Evolutionary conservation across 2,888 invertebrate species (phyloP).

Genomic region (Rhogogaster chlorosoma): DNA sequence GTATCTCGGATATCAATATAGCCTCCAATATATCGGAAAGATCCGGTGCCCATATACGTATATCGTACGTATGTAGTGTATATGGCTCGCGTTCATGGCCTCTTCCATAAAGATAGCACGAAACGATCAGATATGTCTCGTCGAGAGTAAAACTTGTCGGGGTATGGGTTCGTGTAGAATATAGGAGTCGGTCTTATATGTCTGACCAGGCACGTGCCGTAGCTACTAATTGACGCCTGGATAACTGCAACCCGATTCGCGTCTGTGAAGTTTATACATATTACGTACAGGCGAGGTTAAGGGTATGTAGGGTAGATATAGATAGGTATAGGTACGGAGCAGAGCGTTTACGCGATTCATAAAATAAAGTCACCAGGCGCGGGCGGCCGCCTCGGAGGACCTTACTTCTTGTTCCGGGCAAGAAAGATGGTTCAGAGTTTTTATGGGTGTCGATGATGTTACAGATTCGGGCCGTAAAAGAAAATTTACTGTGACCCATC

Average conservation of each 20-base stretch:
- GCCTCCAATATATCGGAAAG: constrained; percentile 13
- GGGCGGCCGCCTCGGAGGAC: constrained; percentile 49
- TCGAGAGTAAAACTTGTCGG: constrained; percentile 14
- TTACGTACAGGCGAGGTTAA: not conserved
- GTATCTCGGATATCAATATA: constrained; percentile 4
- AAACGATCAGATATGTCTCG: constrained; percentile 61
- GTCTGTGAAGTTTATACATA: not conserved
- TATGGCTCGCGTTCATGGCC: constrained; percentile 28
- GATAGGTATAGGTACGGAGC: not conserved
- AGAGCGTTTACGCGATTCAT: constrained; percentile 39
- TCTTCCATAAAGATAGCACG: constrained; percentile 69
- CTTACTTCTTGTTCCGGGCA: constrained; percentile 48
- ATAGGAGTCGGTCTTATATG: not conserved
- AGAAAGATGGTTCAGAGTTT: constrained; percentile 60
- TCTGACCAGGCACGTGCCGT: not conserved
- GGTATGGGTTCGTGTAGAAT: not conserved
- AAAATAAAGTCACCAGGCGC: constrained; percentile 23
- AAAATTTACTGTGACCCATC: constrained; percentile 64
- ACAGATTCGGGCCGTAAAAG: constrained; percentile 67
- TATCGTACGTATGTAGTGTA: not conserved
- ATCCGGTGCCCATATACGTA: not conserved
- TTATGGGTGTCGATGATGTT: constrained; percentile 71
- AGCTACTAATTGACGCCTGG: constrained; percentile 15
- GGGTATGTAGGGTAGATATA: not conserved
- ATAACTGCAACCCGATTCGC: not conserved